Conservation (phyloP, 2,797 vertebrate species). For the Sitta carolinensis region DNA sequence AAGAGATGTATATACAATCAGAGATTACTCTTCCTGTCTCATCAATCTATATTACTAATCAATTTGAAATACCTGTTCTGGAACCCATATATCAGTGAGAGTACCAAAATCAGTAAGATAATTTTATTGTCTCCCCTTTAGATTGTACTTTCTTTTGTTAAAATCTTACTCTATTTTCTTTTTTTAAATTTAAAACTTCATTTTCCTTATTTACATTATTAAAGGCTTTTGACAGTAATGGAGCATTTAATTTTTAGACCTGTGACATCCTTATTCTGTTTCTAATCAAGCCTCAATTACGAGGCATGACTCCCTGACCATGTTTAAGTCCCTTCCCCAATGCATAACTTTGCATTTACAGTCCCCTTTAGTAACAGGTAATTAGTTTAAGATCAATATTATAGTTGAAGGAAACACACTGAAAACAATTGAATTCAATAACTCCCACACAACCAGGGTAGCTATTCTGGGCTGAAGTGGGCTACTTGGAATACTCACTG, state of each 20-base stretch:
- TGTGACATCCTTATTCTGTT: neutral
- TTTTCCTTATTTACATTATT: constrained; percentile 37
- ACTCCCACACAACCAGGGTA: neutral
- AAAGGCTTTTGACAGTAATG: neutral
- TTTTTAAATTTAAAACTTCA: constrained; percentile 10
- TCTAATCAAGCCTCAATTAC: constrained; percentile 29
- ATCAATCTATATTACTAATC: neutral
- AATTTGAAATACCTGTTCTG: neutral
- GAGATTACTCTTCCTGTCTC: neutral
- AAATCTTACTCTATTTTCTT: neutral
- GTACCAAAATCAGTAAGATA: neutral
- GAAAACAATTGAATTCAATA: neutral
- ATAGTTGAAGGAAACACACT: neutral
- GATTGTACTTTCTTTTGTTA: neutral
- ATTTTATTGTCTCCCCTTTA: neutral
- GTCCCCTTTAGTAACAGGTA: neutral
- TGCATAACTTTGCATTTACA: neutral
- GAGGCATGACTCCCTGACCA: neutral
- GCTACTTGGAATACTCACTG: neutral
- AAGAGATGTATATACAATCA: neutral
- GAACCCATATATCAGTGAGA: neutral
- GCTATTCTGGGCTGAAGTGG: neutral
- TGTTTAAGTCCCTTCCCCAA: neutral
- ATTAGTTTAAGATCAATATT: constrained; percentile 32
- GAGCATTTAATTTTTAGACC: neutral